Conservation (phyloP, 2,113 vertebrate species). For the Echinops telfairi region DNA sequence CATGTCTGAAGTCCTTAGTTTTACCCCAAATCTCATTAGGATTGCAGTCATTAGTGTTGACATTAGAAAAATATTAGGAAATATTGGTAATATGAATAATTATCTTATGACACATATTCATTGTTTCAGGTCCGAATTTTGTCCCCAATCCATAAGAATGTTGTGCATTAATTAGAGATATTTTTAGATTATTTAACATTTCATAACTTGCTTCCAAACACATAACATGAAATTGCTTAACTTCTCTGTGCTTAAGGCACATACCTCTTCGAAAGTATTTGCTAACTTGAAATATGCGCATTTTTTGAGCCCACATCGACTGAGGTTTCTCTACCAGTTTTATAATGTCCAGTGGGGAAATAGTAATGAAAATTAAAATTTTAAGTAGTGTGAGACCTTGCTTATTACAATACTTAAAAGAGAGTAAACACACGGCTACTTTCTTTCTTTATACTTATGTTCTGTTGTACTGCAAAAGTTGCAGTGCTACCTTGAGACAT, state of each 20-base stretch:
- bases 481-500: not conserved
- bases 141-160: not conserved
- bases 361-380: too few relatives aligned
- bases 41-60: too few relatives aligned
- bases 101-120: not conserved
- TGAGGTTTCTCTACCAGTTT: not conserved
- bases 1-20: too few relatives aligned
- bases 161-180: not conserved
- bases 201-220: not conserved
- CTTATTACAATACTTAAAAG: not conserved
- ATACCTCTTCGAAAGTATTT: not conserved
- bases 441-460: not conserved
- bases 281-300: not conserved
- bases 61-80: too few relatives aligned
- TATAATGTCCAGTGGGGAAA: not conserved
- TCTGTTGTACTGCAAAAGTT: not conserved
- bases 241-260: not conserved
- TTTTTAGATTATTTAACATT: not conserved
- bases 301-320: not conserved
- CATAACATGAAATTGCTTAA: not conserved
- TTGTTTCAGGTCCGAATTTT: not conserved
- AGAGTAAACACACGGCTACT: not conserved
- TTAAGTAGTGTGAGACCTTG: not conserved
- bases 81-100: not conserved
- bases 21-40: too few relatives aligned